These are phyloP conservation scores for Tupaia chinensis DNA, from an alignment of 2,113 vertebrate species.

Conservation along the genomic window DNA sequence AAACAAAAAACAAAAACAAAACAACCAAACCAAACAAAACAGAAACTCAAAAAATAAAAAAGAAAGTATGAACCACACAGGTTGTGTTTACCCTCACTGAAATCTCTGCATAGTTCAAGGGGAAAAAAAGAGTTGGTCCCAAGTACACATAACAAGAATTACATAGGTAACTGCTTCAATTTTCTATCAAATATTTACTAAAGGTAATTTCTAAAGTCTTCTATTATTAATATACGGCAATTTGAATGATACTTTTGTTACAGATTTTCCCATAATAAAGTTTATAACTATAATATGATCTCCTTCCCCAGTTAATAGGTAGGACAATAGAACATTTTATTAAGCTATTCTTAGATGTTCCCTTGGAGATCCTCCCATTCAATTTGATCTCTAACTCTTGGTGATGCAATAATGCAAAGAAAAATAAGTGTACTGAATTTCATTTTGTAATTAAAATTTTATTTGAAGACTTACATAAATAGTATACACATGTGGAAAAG, in stretches of 20 bases:
- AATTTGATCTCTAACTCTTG: slow-evolving; percentile 57
- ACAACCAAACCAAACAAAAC: too few relatives aligned
- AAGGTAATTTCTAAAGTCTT: slow-evolving; percentile 17
- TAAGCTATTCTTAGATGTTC: neutral
- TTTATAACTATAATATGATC: neutral
- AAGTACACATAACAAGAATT: neutral
- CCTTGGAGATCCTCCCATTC: slow-evolving; percentile 34
- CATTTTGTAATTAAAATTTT: slow-evolving; percentile 52
- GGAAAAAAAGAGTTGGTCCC: neutral
- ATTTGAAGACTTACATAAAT: slow-evolving; percentile 57
- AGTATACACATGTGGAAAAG: neutral
- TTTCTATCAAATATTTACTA: slow-evolving; percentile 58
- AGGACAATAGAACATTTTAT: slow-evolving; percentile 50
- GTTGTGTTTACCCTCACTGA: neutral
- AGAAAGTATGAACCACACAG: neutral
- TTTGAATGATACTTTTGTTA: slow-evolving; percentile 24
- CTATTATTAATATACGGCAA: neutral
- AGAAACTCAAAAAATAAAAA: too few relatives aligned
- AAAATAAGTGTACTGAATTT: slow-evolving; percentile 20
- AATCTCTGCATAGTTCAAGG: neutral
- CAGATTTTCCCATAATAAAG: fast-evolving
- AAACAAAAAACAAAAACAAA: too few relatives aligned
- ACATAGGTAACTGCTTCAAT: neutral
- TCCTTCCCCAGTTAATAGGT: neutral
- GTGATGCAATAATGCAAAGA: slow-evolving; percentile 12